These are phyloP conservation scores for Rhineura floridana DNA, from an alignment of 2,113 vertebrate species.

Conservation along the genomic window DNA sequence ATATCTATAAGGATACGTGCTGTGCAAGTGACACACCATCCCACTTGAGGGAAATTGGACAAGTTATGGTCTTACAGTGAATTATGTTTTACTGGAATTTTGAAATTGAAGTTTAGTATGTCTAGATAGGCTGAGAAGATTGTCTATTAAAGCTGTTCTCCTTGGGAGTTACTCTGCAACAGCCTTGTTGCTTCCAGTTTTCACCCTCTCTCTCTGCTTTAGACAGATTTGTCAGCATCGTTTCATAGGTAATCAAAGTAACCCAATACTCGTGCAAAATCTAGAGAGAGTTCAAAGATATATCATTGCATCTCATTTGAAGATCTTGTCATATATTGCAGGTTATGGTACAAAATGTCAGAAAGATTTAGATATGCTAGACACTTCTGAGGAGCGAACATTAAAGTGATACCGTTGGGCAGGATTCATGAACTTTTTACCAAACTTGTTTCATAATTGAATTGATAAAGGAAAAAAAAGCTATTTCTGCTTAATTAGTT, in stretches of 20 bases:
- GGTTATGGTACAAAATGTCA: constrained; percentile 34
- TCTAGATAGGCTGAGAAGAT: not conserved
- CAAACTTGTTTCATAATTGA: constrained; percentile 23
- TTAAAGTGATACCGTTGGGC: constrained; percentile 22
- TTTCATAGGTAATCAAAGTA: not conserved
- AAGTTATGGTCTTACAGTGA: not conserved
- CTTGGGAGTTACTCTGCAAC: not conserved
- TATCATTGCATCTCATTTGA: not conserved
- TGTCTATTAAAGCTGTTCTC: not conserved
- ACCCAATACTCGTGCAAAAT: not conserved
- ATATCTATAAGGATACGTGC: not conserved
- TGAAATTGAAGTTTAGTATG: not conserved
- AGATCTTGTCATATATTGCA: constrained; percentile 23
- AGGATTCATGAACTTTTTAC: constrained; percentile 28
- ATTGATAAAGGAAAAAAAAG: not conserved
- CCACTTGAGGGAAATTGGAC: constrained; percentile 8
- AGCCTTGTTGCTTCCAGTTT: not conserved
- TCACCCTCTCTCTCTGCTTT: not conserved
- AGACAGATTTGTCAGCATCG: not conserved
- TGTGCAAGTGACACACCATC: not conserved
- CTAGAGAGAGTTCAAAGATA: constrained; percentile 12
- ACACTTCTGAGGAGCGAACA: constrained; percentile 5
- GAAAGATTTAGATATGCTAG: constrained; percentile 17
- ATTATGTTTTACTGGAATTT: not conserved
- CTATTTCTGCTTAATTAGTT: constrained; percentile 7